These are phyloP conservation scores for Halcyon senegalensis DNA, from an alignment of 2,113 vertebrate species.

Conservation along the genomic window DNA sequence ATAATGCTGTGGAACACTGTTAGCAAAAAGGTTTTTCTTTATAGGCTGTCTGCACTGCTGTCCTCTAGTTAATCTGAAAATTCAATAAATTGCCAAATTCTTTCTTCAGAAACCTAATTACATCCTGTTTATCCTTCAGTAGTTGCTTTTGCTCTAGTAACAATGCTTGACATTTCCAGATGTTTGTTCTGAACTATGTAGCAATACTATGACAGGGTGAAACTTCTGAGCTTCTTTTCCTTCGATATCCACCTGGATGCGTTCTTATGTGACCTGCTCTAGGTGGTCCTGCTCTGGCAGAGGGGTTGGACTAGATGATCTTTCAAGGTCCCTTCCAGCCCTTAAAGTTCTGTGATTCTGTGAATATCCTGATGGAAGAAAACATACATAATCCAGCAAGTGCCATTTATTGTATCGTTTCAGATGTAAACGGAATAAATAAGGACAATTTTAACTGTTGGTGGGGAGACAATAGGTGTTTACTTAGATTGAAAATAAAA, in stretches of 20 bases:
- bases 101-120: neutral
- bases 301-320: too few relatives aligned
- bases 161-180: neutral
- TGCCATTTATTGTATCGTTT: neutral
- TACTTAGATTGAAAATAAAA: neutral
- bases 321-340: too few relatives aligned
- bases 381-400: rapidly evolving
- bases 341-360: too few relatives aligned
- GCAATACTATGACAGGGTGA: neutral
- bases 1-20: neutral
- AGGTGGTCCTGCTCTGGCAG: too few relatives aligned
- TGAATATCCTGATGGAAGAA: neutral
- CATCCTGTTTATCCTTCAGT: neutral
- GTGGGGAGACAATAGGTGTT: neutral
- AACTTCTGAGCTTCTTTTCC: neutral
- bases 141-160: neutral
- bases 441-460: neutral
- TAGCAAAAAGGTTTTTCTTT: neutral
- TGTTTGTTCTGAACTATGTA: neutral
- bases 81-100: neutral
- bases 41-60: neutral
- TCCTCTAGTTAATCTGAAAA: neutral
- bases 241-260: neutral
- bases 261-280: too few relatives aligned
- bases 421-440: neutral